Conservation (phyloP, 2,113 vertebrate species). For the Mobula hypostoma region DNA sequence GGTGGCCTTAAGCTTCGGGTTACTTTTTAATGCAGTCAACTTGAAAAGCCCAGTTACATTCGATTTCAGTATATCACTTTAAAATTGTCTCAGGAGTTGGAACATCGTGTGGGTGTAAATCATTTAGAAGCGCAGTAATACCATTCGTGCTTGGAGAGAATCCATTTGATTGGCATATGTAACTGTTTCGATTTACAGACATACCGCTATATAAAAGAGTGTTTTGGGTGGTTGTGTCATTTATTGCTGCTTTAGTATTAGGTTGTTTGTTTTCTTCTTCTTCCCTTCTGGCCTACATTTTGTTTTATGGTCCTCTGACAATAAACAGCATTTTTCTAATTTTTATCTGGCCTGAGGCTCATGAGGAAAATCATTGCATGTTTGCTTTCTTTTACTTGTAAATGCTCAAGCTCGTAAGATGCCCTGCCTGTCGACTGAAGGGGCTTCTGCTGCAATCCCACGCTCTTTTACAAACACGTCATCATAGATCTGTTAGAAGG, state of each 20-base stretch:
- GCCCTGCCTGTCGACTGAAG: slow-evolving; percentile 45
- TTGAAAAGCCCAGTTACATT: not conserved
- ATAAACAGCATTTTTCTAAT: slow-evolving; percentile 10
- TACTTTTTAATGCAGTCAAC: not conserved
- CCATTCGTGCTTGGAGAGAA: not conserved
- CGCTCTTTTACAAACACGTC: slow-evolving; percentile 49
- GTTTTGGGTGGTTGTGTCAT: not conserved
- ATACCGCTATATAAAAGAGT: not conserved
- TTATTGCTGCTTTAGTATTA: slow-evolving; percentile 13
- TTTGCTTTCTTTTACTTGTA: slow-evolving; percentile 46
- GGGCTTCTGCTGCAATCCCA: slow-evolving; percentile 42
- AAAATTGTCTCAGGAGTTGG: too few relatives aligned
- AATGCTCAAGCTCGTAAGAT: slow-evolving; percentile 50
- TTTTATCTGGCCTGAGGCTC: slow-evolving; percentile 37
- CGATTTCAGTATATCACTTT: not conserved
- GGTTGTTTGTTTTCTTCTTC: not conserved
- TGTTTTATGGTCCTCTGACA: not conserved
- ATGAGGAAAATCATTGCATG: slow-evolving; percentile 47
- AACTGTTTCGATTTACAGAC: slow-evolving; percentile 2
- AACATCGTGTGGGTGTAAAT: not conserved
- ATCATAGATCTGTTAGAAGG: slow-evolving; percentile 43
- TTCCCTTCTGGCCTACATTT: not conserved
- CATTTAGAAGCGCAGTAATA: not conserved
- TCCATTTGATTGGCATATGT: not conserved
- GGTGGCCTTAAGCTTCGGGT: not conserved